Evolutionary conservation across 2,797 vertebrate genomes (phyloP).

Genomic region (Thripadectes ignobilis): DNA sequence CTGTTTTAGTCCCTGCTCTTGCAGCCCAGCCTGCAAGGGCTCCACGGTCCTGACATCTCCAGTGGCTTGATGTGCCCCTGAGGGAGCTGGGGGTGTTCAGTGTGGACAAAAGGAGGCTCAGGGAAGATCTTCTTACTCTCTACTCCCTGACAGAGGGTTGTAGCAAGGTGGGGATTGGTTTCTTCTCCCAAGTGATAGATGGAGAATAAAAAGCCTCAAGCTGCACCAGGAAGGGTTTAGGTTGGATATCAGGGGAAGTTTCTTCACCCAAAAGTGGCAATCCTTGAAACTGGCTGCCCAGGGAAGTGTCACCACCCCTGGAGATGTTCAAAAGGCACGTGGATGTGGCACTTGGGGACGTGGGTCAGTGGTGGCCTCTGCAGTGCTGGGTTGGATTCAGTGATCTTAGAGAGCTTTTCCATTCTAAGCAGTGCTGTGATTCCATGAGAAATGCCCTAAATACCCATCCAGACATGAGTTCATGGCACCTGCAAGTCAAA

Average conservation of each 20-base stretch:
- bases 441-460: background rate
- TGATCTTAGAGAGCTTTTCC: background rate
- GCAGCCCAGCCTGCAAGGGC: rapidly evolving
- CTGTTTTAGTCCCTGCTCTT: background rate
- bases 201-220: background rate
- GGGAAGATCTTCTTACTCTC: background rate
- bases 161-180: background rate
- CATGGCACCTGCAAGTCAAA: rapidly evolving
- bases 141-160: background rate
- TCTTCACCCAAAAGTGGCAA: background rate
- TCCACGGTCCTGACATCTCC: background rate
- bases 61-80: background rate
- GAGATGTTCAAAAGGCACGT: background rate
- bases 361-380: background rate
- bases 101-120: background rate
- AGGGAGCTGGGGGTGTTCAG: background rate
- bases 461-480: background rate
- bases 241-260: background rate
- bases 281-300: background rate
- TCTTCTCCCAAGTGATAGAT: background rate
- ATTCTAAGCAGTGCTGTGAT: background rate
- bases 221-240: background rate
- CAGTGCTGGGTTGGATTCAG: background rate
- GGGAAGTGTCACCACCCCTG: background rate
- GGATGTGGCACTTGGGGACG: background rate